A percentile compares a stretch with the other conserved stretches of the same genome.
These are phyloP conservation scores for Margarornis squamiger DNA, from an alignment of 2,797 vertebrate species.

Conservation along the genomic window DNA sequence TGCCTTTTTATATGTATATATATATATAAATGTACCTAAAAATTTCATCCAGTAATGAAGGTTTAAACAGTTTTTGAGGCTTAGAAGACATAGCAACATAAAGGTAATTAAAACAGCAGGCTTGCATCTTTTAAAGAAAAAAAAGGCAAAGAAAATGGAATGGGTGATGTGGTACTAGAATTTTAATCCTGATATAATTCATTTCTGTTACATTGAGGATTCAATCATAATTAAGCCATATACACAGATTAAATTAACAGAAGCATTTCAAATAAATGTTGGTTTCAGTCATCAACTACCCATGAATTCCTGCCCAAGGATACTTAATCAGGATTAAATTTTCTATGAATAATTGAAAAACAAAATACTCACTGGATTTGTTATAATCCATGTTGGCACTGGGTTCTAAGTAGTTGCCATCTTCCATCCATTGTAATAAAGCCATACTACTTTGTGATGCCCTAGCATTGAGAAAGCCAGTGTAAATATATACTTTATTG, in stretches of 20 bases:
- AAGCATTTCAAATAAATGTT: slow-evolving; percentile 82
- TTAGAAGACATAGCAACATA: slow-evolving; percentile 50
- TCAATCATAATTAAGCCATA: slow-evolving; percentile 82
- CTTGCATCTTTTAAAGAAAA: slow-evolving; percentile 56
- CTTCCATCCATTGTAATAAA: slow-evolving; percentile 79
- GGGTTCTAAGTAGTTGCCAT: slow-evolving; percentile 80
- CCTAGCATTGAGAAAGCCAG: slow-evolving; percentile 57
- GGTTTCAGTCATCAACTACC: slow-evolving; percentile 81
- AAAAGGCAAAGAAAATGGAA: slow-evolving; percentile 48
- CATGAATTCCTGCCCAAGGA: slow-evolving; percentile 83
- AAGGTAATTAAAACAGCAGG: slow-evolving; percentile 63
- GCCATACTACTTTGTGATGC: slow-evolving; percentile 66
- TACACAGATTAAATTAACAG: slow-evolving; percentile 84
- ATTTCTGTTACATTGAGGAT: slow-evolving; percentile 79
- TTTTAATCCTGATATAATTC: slow-evolving; percentile 82
- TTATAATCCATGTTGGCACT: slow-evolving; percentile 82
- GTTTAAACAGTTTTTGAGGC: slow-evolving; percentile 8
- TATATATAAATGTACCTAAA: slow-evolving; percentile 15
- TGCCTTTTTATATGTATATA: neutral
- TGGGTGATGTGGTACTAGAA: slow-evolving; percentile 71
- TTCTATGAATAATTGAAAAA: slow-evolving; percentile 87
- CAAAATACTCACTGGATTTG: slow-evolving; percentile 84
- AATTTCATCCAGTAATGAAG: slow-evolving; percentile 10
- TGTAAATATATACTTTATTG: slow-evolving; percentile 68
- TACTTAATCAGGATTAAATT: slow-evolving; percentile 87